These are phyloP conservation scores for Gerosis bhagava DNA, from an alignment of 2,888 invertebrate genomes.

Conservation along the genomic window DNA sequence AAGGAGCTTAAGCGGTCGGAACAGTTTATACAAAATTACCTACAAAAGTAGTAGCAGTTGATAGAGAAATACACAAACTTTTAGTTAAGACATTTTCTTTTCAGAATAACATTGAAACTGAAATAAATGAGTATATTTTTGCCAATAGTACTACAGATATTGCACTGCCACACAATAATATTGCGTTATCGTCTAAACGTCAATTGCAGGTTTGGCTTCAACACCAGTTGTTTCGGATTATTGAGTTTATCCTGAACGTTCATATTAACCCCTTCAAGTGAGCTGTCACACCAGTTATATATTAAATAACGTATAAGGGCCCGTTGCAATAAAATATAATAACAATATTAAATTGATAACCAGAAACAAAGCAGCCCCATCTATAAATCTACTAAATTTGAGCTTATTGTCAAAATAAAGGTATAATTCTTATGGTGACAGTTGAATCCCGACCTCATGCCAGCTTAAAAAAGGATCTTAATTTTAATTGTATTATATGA, in stretches of 20 bases:
- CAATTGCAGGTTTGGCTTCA: constrained; percentile 73
- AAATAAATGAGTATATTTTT: neutral
- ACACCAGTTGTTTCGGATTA: constrained; percentile 78
- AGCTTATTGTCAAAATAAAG: constrained; percentile 71
- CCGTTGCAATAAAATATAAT: constrained; percentile 61
- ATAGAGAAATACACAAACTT: constrained; percentile 19
- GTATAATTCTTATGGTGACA: constrained; percentile 76
- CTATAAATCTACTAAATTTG: constrained; percentile 70
- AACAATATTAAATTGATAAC: constrained; percentile 61
- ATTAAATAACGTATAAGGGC: constrained; percentile 68
- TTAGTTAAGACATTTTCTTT: constrained; percentile 12
- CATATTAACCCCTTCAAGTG: constrained; percentile 78
- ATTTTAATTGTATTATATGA: constrained; percentile 78
- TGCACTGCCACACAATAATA: constrained; percentile 32
- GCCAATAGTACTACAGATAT: constrained; percentile 13
- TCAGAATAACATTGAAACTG: constrained; percentile 15
- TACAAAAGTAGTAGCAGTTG: constrained; percentile 13
- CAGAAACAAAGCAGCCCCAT: constrained; percentile 62
- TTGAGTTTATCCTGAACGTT: constrained; percentile 76
- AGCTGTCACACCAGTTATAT: constrained; percentile 72
- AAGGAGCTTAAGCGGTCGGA: constrained; percentile 24
- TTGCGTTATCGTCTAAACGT: constrained; percentile 69
- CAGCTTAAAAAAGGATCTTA: constrained; percentile 68
- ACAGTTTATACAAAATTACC: constrained; percentile 25
- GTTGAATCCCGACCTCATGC: constrained; percentile 75